Percentiles rank a stretch among this genome's conserved stretches.
Conservation (phyloP, 2,888 invertebrate species). For the Ophion obscuratus region DNA sequence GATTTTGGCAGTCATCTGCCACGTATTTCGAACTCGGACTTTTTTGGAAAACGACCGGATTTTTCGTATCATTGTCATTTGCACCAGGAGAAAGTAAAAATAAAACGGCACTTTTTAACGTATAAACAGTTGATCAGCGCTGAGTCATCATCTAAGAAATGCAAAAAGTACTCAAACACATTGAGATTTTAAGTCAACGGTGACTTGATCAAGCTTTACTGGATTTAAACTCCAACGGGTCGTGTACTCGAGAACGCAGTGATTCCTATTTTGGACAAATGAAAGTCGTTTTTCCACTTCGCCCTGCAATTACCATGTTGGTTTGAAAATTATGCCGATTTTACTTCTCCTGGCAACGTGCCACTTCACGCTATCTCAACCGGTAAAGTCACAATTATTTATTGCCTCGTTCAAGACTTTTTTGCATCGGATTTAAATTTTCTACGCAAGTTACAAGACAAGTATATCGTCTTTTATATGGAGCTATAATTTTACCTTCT, state of each 20-base stretch:
- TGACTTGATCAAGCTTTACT: conserved; percentile 21
- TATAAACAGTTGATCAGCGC: neutral
- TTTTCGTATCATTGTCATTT: neutral
- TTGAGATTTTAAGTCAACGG: conserved; percentile 3
- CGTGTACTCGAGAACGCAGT: neutral
- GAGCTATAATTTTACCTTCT: no score
- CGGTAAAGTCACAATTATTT: neutral
- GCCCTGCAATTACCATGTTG: conserved; percentile 27
- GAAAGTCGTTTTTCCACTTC: conserved; percentile 35
- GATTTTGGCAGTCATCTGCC: conserved; percentile 57
- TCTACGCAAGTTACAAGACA: neutral
- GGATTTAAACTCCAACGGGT: conserved; percentile 1
- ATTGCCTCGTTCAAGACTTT: neutral
- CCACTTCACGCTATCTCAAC: neutral
- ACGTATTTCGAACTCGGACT: neutral
- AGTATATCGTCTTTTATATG: no score
- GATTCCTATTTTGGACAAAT: conserved; percentile 30
- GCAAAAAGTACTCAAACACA: neutral
- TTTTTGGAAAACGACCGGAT: neutral
- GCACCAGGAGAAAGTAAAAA: neutral
- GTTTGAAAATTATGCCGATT: conserved; percentile 22
- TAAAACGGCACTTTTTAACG: neutral
- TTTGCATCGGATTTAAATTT: neutral
- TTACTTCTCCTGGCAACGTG: conserved; percentile 6
- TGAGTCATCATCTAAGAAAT: neutral